These are phyloP conservation scores for Lanistes nyassanus DNA, from an alignment of 1,140 invertebrate species.

Conservation along the genomic window DNA sequence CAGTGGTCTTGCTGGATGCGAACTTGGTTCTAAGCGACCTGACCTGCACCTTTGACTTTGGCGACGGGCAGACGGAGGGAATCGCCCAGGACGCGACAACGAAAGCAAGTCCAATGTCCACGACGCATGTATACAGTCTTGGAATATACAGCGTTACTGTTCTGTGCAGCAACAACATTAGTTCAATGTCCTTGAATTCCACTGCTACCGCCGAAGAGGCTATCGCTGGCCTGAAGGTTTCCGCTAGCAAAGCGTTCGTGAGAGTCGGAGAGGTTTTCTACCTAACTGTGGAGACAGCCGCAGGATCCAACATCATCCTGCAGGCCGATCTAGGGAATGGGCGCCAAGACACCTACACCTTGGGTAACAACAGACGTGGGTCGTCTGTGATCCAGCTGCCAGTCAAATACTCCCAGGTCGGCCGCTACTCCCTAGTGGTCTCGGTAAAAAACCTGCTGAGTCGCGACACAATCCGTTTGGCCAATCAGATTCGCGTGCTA, in stretches of 20 bases:
- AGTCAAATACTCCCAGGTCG: constrained; percentile 23
- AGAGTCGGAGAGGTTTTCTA: constrained; percentile 9
- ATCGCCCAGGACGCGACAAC: background rate
- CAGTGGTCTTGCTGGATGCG: background rate
- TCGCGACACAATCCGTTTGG: constrained; percentile 4
- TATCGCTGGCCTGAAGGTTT: constrained; percentile 26
- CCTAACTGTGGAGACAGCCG: background rate
- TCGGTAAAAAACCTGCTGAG: constrained; percentile 32
- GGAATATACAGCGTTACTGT: constrained; percentile 30
- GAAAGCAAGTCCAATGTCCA: background rate
- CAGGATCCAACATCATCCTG: constrained; percentile 39
- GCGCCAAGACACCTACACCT: background rate
- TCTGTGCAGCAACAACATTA: constrained; percentile 40
- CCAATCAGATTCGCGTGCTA: constrained; percentile 23
- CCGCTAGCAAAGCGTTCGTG: background rate
- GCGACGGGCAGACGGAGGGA: constrained; percentile 27
- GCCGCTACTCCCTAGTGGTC: constrained; percentile 31
- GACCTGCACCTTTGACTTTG: constrained; percentile 25
- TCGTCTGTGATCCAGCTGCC: constrained; percentile 8
- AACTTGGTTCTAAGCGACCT: constrained; percentile 10
- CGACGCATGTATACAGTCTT: constrained; percentile 29
- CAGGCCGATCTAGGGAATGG: constrained; percentile 29
- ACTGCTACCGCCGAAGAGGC: constrained; percentile 32
- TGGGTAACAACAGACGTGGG: constrained; percentile 32
- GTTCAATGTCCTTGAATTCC: constrained; percentile 19